Evolutionary conservation across 2,113 vertebrate genomes (phyloP), one percentile per base, ranked within the genome.

Genomic region (Hemibagrus wyckioides): DNA sequence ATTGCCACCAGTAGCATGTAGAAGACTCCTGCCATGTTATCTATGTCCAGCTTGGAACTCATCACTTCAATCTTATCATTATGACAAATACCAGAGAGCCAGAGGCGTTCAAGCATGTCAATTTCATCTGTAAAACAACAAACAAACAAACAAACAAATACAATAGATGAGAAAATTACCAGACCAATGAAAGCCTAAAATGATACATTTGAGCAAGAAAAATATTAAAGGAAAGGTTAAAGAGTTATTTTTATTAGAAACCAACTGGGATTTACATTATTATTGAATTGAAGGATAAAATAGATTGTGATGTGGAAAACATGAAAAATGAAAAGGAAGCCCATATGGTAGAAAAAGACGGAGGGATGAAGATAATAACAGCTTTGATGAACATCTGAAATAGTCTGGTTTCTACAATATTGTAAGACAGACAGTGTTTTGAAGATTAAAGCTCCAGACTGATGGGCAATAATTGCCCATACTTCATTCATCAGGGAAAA

Each of bases 21-120:
- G 92, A 97, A 97, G 25, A 97, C 97, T 0, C 97, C 97, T 0
- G 97, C 97, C 97, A 97, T 97, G 94, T 97, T 97, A 95, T 97
- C 97, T 21, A 97, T 97, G 91, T 97, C 97, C 92, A 97, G 94
- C 89, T 97, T 97, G 90, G 96, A 97, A 93, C 96, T 97, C 97
- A 97, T 97, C 88, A 97, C 97, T 93, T 97, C 95, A 23, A 93
- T 96, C 80, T 96, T 96, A 92, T 96, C 95, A 69, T 95, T 96
- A 88, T 96, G 95, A 88, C 95, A 96, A 91, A 96, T 96, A 21
- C 95, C 95, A 0, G 95, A 96, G 1, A 96, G 93, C 94, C 94
- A 96, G 36, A 96, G 92, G 8, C 94, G 92, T 90, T 95, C 95
- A 86, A 96, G 91, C 93, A 95, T 95, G 88, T 96, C 95, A 19